Base-by-base conservation (phyloP, 2,797 vertebrate genomes). In the Tympanoctomys barrerae region DNA sequence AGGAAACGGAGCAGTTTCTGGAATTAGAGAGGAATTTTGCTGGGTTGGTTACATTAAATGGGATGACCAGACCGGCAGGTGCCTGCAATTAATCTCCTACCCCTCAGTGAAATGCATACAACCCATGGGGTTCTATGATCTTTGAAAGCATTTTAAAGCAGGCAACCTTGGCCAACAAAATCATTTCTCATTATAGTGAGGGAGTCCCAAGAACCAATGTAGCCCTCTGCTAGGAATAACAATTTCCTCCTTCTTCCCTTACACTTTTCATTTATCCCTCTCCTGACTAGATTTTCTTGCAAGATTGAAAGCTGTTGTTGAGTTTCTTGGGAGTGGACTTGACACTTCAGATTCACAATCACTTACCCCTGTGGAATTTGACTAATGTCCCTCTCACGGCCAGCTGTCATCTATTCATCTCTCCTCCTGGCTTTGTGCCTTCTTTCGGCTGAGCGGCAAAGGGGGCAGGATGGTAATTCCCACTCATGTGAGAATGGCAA, bases 341-440 rank as follows among this genome's bases (percentile, higher is more conserved):
- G 79, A 78, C 91, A 66, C 66, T 78, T 93, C 71, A 87, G 89
- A 95, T 82, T 91, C 95, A 82, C 14, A 87, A 54, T 62, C 91
- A 75, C 54, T 85, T 77, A 73, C 39, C 91, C 92, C n/a, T 96
- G 84, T 89, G 92, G 93, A 95, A 95, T 93, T 73, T 91, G 61
- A 93, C 91, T 89, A 78, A 52, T 24, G 87, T 66, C 70, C 64
- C 77, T 86, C n/a, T 31, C 77, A 46, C 77, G 81, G 89, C 91
- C 97, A 96, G 92, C 90, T 96, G 96, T 86, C 92, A 82, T 19
- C 84, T 80, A 87, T 92, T 81, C 89, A 85, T 89, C 89, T 96
- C 68, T 89, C 49, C 42, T 91, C 28, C 46, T 94, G 96, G 95
- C 91, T 94, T 86, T 86, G 73, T 87, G 87, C 89, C 91, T 92